Evolutionary conservation across 2,888 invertebrate genomes (phyloP).

Genomic region (Margaritifera margaritifera): DNA sequence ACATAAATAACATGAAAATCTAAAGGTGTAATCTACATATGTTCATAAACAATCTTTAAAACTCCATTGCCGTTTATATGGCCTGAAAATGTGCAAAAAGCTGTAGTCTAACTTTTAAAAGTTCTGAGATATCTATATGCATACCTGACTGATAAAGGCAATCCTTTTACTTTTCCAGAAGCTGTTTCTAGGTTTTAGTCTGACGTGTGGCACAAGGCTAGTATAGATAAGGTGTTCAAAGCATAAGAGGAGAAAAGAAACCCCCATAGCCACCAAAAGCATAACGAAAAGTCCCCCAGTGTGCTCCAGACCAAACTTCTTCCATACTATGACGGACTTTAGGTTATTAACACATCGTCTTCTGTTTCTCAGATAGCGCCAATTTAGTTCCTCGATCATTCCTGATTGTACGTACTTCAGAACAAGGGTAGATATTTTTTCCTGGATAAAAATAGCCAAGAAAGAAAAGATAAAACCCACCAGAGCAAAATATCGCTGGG

Average conservation of each 20-base stretch:
- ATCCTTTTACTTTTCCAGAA: conserved; percentile 92
- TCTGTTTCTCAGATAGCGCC: conserved; percentile 53
- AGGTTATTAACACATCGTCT: conserved; percentile 74
- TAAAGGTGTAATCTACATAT: too few species aligned
- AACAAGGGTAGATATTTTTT: conserved; percentile 88
- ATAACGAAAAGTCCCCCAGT: conserved; percentile 63
- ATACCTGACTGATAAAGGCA: conserved; percentile 94
- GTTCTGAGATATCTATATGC: conserved; percentile 15
- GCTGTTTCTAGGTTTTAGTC: conserved; percentile 88
- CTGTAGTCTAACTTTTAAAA: neutral
- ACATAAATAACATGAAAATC: too few species aligned
- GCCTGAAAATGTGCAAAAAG: neutral
- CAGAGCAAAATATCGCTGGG: too few species aligned
- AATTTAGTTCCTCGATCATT: conserved; percentile 59
- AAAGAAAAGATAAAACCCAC: too few species aligned
- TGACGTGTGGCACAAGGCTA: conserved; percentile 87
- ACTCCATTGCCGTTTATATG: too few species aligned
- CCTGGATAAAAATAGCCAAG: conserved; percentile 74
- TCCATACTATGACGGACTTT: conserved; percentile 49
- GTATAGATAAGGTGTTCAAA: conserved; percentile 92
- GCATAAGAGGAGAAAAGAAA: conserved; percentile 80
- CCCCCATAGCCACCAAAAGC: conserved; percentile 60
- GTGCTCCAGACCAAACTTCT: conserved; percentile 55
- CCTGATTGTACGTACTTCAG: conserved; percentile 78
- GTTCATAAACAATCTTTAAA: too few species aligned